Percentiles rank a stretch among this genome's conserved stretches.
These are phyloP conservation scores for Pseudocheirus occidentalis DNA, from an alignment of 2,797 vertebrate genomes.

Conservation along the genomic window DNA sequence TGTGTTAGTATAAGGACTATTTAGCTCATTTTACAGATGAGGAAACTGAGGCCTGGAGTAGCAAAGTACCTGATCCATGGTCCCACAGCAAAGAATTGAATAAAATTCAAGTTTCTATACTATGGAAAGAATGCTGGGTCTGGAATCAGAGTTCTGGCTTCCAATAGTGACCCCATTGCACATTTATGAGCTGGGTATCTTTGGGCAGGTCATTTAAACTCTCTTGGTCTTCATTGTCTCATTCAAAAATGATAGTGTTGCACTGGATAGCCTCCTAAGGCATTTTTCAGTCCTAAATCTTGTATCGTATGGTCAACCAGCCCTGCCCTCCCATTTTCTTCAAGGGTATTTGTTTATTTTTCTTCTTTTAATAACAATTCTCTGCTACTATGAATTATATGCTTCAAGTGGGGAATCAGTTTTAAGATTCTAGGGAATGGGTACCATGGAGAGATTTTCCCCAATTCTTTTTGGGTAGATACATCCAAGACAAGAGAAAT, in stretches of 20 bases:
- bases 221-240: neutral
- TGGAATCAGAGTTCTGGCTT: neutral
- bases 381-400: neutral
- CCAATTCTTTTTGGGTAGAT: neutral
- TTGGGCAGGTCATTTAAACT: neutral
- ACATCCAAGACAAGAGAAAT: neutral
- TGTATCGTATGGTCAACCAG: neutral
- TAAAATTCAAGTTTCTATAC: neutral
- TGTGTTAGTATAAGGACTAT: neutral
- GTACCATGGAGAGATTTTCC: neutral
- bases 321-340: neutral
- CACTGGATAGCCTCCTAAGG: neutral
- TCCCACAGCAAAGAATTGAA: neutral
- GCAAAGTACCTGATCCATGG: neutral
- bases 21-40: neutral
- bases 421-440: neutral
- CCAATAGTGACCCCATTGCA: neutral
- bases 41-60: neutral
- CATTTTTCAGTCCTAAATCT: neutral
- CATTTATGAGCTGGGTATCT: neutral
- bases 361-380: neutral
- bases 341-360: neutral
- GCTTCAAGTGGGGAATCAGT: neutral
- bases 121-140: neutral
- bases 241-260: neutral